Evolutionary conservation across 2,888 invertebrate species (phyloP).

Genomic region (Lepetodrilus schrolli): DNA sequence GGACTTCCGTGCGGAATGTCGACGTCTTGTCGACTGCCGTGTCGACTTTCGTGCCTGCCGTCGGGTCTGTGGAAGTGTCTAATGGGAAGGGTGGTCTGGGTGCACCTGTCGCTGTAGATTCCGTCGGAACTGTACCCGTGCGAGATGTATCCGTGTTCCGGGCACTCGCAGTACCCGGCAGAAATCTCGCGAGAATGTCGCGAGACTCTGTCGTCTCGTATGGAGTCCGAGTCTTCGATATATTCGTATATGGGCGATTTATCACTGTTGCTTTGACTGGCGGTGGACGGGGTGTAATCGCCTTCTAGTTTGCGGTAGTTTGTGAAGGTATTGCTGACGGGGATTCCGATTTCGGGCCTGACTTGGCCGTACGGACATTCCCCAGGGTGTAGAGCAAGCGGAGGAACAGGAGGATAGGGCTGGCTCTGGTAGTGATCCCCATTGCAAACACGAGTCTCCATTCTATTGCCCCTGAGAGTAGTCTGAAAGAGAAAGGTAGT

Average conservation of each 20-base stretch:
- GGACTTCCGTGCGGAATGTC: constrained; percentile 10
- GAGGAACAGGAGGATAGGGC: constrained; percentile 1
- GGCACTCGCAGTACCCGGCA: constrained; percentile 27
- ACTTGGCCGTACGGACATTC: constrained; percentile 5
- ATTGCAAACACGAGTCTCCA: constrained; percentile 38
- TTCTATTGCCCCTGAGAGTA: constrained; percentile 37
- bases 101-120: constrained; percentile 10
- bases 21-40: neutral
- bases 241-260: constrained; percentile 49
- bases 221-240: constrained; percentile 43
- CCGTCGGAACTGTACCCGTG: constrained; percentile 14
- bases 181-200: constrained; percentile 31
- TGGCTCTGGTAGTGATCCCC: constrained; percentile 25
- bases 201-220: constrained; percentile 28
- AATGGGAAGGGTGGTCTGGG: constrained; percentile 26
- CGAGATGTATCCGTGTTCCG: constrained; percentile 14
- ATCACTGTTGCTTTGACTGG: constrained; percentile 44
- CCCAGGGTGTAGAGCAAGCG: too few relatives aligned
- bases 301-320: constrained; percentile 40
- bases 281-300: constrained; percentile 41
- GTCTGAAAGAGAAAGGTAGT: constrained; percentile 40
- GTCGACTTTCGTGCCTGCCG: neutral
- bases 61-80: constrained; percentile 19
- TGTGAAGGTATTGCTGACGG: constrained; percentile 32
- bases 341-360: constrained; percentile 12